Percentiles rank a stretch among this genome's conserved stretches.
Evolutionary conservation across 2,888 invertebrate genomes (phyloP).

Genomic region (Acheta domesticus): DNA sequence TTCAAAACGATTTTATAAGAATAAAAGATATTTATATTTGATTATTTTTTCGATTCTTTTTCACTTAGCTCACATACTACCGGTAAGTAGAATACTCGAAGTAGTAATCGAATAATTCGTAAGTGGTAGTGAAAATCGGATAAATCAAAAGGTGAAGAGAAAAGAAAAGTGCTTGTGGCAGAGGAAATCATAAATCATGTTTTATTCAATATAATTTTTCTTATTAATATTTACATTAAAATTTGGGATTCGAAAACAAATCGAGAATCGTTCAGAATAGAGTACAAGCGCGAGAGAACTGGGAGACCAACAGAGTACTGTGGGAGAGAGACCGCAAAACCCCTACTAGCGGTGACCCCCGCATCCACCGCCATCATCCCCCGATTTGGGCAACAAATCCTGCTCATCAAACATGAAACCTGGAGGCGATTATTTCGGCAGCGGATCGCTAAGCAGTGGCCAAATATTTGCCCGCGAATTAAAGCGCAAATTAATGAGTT

Average conservation of each 20-base stretch:
- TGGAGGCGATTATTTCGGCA: conserved; percentile 5
- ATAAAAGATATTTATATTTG: too few relatives aligned
- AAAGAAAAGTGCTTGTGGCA: too few relatives aligned
- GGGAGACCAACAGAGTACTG: too few relatives aligned
- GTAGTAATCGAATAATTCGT: too few relatives aligned
- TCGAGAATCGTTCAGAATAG: neutral
- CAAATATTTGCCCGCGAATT: conserved; percentile 5
- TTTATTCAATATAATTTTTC: too few relatives aligned
- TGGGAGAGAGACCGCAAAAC: neutral
- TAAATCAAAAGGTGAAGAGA: too few relatives aligned
- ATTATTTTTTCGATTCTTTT: too few relatives aligned
- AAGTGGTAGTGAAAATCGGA: too few relatives aligned
- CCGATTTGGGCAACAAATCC: conserved; percentile 23
- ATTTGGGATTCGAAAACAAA: neutral
- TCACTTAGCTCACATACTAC: too few relatives aligned
- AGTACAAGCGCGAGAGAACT: neutral
- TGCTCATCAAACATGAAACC: conserved; percentile 21
- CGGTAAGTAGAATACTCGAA: too few relatives aligned
- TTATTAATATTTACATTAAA: neutral
- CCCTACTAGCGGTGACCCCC: neutral
- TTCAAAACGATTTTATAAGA: too few relatives aligned
- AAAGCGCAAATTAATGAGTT: conserved; percentile 18
- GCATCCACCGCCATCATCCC: neutral
- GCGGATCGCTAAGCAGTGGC: conserved; percentile 5
- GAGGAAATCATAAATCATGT: too few relatives aligned